phyloP scores from a whole-genome alignment of 1,140 invertebrate genomes.

The Adelges cooleyi region DNA sequence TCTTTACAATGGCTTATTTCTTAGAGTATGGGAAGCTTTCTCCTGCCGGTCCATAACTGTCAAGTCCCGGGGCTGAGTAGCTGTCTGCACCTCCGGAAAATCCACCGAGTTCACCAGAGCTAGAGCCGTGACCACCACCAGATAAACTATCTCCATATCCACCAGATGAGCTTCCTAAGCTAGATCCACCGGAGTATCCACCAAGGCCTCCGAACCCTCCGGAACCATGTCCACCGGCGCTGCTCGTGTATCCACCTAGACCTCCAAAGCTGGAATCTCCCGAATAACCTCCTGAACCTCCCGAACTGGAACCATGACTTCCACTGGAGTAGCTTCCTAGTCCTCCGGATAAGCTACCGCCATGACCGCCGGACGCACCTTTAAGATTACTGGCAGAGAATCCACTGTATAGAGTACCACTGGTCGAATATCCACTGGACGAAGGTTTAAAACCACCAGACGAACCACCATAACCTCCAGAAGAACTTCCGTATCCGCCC shows the following conservation, averaged over 20 bases:
- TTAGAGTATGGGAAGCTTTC: constrained; percentile 5
- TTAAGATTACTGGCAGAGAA: too few relatives aligned
- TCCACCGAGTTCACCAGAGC: not conserved
- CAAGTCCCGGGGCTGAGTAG: constrained; percentile 4
- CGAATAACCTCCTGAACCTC: not conserved
- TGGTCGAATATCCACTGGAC: too few relatives aligned
- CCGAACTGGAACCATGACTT: not conserved
- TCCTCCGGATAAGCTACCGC: not conserved
- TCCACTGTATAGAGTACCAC: too few relatives aligned
- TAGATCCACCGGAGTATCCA: not conserved
- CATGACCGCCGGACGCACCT: constrained; percentile 4
- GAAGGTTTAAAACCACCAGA: too few relatives aligned
- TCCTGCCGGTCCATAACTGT: constrained; percentile 15
- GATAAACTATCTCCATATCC: not conserved
- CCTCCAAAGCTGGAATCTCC: not conserved
- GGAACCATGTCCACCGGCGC: not conserved
- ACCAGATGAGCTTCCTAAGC: not conserved
- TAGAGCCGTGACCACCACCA: not conserved
- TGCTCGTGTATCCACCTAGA: not conserved
- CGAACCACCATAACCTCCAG: not conserved
- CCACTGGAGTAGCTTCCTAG: not conserved
- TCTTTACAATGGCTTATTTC: not conserved
- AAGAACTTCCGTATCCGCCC: not conserved
- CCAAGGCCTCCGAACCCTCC: not conserved
- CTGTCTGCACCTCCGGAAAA: not conserved